A percentile compares a stretch with the other conserved stretches of the same genome.
These are phyloP conservation scores for Plusia festucae DNA, from an alignment of 2,888 invertebrate genomes.

Conservation along the genomic window DNA sequence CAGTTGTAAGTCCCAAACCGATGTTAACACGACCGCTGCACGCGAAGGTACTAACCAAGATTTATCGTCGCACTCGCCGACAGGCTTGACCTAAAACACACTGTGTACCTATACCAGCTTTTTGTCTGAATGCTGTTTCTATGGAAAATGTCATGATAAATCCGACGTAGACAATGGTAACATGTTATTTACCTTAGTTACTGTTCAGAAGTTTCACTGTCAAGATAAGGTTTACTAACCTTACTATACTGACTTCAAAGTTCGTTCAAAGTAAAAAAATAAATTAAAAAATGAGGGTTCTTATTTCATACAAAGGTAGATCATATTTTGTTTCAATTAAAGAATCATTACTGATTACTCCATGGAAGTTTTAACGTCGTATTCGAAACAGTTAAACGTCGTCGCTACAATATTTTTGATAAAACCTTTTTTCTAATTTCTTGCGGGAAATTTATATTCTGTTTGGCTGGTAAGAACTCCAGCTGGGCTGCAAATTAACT, in stretches of 20 bases:
- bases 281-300: too few species aligned
- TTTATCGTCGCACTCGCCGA: conserved; percentile 58
- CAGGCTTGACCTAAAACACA: conserved; percentile 51
- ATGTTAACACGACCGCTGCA: conserved; percentile 72
- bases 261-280: background rate
- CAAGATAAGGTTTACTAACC: conserved; percentile 30
- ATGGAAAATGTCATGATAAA: conserved; percentile 42
- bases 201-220: conserved; percentile 27
- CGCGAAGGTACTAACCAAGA: conserved; percentile 66
- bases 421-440: background rate
- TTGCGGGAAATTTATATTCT: background rate
- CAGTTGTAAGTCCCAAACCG: conserved; percentile 62
- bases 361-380: too few species aligned
- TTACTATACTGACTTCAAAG: conserved; percentile 4
- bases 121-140: conserved; percentile 35
- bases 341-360: too few species aligned
- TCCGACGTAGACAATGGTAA: conserved; percentile 29
- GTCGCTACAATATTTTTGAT: background rate
- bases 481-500: conserved; percentile 3
- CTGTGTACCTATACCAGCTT: conserved; percentile 10
- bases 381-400: too few species aligned
- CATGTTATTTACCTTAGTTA: conserved; percentile 16
- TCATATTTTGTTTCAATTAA: too few species aligned
- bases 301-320: too few species aligned
- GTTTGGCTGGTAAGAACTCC: background rate